These are phyloP conservation scores for Pseudomugil tenellus DNA, from an alignment of 2,797 vertebrate genomes.

Conservation along the genomic window DNA sequence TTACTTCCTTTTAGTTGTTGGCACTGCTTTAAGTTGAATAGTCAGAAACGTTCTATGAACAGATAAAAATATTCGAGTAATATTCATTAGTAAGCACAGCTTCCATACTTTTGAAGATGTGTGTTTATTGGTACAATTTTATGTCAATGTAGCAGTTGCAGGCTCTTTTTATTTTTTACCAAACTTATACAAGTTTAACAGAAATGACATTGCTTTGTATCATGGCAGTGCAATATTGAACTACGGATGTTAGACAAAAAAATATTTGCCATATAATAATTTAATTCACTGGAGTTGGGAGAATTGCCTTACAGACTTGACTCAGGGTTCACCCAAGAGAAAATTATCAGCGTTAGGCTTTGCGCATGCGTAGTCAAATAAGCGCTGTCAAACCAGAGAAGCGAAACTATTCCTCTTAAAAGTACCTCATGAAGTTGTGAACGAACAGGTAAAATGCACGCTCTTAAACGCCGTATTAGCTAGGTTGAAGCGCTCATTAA, in stretches of 20 bases:
- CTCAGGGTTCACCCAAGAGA: neutral
- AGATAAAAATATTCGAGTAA: neutral
- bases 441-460: conserved; percentile 38
- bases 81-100: neutral
- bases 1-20: no score
- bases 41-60: no score
- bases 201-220: neutral
- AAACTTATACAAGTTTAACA: neutral
- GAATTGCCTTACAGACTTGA: conserved; percentile 19
- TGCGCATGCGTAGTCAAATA: conserved; percentile 61
- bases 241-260: no score
- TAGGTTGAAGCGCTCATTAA: rapidly evolving
- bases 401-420: conserved; percentile 43
- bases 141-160: no score
- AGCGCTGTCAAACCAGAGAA: conserved; percentile 52
- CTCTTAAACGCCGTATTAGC: neutral
- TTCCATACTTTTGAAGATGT: no score
- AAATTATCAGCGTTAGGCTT: no score
- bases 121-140: no score
- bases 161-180: neutral
- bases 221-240: no score
- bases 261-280: no score
- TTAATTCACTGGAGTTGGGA: no score
- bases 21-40: no score
- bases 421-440: conserved; percentile 49